phyloP scores from a whole-genome alignment of 2,888 invertebrate genomes.

The Hartigia nigra region DNA sequence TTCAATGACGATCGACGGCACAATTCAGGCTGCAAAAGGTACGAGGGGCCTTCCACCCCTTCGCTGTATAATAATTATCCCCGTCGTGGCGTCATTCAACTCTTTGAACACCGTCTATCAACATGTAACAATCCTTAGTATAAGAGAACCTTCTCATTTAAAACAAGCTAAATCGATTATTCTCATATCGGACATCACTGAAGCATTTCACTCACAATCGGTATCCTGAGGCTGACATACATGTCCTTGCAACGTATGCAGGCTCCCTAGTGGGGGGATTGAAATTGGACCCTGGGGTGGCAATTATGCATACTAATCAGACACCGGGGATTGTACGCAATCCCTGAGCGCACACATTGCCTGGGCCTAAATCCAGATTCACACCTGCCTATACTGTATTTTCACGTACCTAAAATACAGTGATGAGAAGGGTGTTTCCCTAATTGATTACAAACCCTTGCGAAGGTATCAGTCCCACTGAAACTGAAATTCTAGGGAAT shows the following conservation, averaged over 20 bases:
- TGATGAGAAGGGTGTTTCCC: not conserved
- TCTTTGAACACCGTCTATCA: no score
- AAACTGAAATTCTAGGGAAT: not conserved
- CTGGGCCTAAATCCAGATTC: not conserved
- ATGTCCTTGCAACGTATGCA: not conserved
- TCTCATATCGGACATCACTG: not conserved
- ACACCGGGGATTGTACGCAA: not conserved
- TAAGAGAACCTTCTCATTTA: not conserved
- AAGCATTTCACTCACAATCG: not conserved
- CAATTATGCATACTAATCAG: constrained; percentile 19
- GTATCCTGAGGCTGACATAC: not conserved
- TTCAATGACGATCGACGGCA: not conserved
- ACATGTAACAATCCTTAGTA: no score
- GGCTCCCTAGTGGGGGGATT: not conserved
- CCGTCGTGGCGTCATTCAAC: no score
- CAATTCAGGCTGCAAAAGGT: not conserved
- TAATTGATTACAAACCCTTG: not conserved
- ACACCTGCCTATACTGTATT: not conserved
- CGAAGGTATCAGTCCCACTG: not conserved
- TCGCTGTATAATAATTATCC: not conserved
- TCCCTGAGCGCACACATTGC: not conserved
- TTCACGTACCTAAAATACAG: not conserved
- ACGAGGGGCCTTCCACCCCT: not conserved
- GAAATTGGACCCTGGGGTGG: constrained; percentile 11
- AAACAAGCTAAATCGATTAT: not conserved